Evolutionary conservation across 2,888 invertebrate genomes (phyloP).

Genomic region (Drosophila multiciliata): DNA sequence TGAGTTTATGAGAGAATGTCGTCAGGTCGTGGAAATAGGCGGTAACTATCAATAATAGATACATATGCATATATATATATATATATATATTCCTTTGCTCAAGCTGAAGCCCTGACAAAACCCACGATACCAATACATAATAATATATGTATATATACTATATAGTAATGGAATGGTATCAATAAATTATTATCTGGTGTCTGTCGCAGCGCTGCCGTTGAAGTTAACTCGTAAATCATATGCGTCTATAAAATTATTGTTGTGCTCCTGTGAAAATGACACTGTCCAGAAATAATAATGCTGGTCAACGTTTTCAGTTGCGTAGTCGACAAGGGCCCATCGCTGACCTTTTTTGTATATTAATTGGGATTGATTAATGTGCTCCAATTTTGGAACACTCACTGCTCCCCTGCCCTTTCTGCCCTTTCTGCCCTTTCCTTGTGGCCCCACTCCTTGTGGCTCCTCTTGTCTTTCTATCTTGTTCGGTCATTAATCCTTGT

Average conservation of each 20-base stretch:
- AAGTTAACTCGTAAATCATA: constrained; percentile 70
- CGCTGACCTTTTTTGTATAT: constrained; percentile 50
- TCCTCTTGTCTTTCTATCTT: constrained; percentile 40
- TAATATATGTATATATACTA: neutral
- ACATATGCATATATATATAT: neutral
- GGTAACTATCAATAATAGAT: neutral
- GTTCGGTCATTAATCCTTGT: constrained; percentile 49
- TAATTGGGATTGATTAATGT: constrained; percentile 78
- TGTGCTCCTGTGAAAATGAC: constrained; percentile 40
- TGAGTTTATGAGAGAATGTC: constrained; percentile 22
- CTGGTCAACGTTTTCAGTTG: constrained; percentile 2
- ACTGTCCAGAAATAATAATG: constrained; percentile 22
- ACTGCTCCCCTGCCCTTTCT: neutral
- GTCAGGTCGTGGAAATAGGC: constrained; percentile 5
- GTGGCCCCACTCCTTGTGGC: neutral
- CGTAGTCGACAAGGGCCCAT: constrained; percentile 16
- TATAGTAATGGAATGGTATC: constrained; percentile 60
- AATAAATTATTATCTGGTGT: constrained; percentile 77
- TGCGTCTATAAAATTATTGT: constrained; percentile 43
- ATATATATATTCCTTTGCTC: neutral
- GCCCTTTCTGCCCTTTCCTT: neutral
- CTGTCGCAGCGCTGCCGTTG: constrained; percentile 47
- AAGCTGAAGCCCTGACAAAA: constrained; percentile 8
- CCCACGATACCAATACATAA: constrained; percentile 27
- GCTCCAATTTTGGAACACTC: constrained; percentile 59